Evolutionary conservation across 64 coral and sea anemone genomes (phyloP).

Genomic region (Dendronephthya gigantea): DNA sequence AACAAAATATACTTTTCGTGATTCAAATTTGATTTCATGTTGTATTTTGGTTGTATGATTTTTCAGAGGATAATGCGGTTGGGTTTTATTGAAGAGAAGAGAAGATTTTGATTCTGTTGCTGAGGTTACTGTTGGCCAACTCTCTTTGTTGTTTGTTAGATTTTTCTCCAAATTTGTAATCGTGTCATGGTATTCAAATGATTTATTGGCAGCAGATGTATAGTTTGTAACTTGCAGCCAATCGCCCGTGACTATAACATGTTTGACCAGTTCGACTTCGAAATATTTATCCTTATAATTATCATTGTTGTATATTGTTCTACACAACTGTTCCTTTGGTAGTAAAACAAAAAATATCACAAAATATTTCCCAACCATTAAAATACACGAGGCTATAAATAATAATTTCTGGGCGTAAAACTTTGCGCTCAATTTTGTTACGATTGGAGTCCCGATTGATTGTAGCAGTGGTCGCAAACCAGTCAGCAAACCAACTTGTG

Average conservation of each 20-base stretch:
- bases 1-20: not conserved
- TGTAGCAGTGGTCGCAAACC: slow-evolving; percentile 1
- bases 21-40: not conserved
- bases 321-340: not conserved
- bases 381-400: not conserved
- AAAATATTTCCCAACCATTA: not conserved
- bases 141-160: too few species aligned
- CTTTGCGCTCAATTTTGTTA: not conserved
- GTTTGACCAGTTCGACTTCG: not conserved
- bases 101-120: not conserved
- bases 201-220: not conserved
- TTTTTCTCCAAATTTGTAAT: not conserved
- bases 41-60: not conserved
- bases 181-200: not conserved
- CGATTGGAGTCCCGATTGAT: not conserved
- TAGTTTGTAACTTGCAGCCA: not conserved
- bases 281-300: not conserved
- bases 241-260: not conserved
- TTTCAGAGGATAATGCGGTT: not conserved
- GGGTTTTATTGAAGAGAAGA: not conserved
- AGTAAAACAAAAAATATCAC: not conserved
- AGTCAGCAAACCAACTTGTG: not conserved
- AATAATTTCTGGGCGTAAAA: not conserved
- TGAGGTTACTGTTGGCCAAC: not conserved
- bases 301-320: not conserved